Evolutionary conservation across 2,888 invertebrate species (phyloP).

Genomic region (Lypha dubia): DNA sequence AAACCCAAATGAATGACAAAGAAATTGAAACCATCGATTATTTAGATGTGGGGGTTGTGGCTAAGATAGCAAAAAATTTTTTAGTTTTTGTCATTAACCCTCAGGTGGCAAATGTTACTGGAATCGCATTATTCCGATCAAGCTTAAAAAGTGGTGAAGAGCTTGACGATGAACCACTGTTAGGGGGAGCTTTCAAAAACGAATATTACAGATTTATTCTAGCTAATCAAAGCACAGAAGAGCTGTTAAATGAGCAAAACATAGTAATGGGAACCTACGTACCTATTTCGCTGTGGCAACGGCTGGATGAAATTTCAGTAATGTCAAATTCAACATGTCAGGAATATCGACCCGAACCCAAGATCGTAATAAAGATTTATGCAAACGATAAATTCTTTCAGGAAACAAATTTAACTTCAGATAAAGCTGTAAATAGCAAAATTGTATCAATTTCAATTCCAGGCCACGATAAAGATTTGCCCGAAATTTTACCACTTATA

Average conservation of each 20-base stretch:
- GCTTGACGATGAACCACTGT: conserved; percentile 21
- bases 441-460: conserved; percentile 87
- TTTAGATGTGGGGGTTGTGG: conserved; percentile 78
- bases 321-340: conserved; percentile 74
- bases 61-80: conserved; percentile 77
- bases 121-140: conserved; percentile 77
- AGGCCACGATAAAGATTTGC: conserved; percentile 85
- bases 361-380: conserved; percentile 85
- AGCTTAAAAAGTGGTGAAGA: conserved; percentile 34
- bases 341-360: conserved; percentile 77
- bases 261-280: conserved; percentile 85
- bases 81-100: conserved; percentile 80
- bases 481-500: conserved; percentile 85
- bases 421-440: conserved; percentile 81
- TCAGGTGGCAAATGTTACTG: conserved; percentile 79
- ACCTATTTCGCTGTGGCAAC: conserved; percentile 83
- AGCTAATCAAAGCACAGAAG: conserved; percentile 83
- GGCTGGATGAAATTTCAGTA: conserved; percentile 79
- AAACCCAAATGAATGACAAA: conserved; percentile 18
- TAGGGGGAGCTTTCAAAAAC: conserved; percentile 75
- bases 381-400: conserved; percentile 85
- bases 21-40: conserved; percentile 76
- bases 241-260: conserved; percentile 84
- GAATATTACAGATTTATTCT: conserved; percentile 80
- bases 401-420: conserved; percentile 81